Evolutionary conservation across 2,113 vertebrate genomes (phyloP), one percentile per base, ranked within the genome.

Genomic region (Kryptolebias marmoratus): DNA sequence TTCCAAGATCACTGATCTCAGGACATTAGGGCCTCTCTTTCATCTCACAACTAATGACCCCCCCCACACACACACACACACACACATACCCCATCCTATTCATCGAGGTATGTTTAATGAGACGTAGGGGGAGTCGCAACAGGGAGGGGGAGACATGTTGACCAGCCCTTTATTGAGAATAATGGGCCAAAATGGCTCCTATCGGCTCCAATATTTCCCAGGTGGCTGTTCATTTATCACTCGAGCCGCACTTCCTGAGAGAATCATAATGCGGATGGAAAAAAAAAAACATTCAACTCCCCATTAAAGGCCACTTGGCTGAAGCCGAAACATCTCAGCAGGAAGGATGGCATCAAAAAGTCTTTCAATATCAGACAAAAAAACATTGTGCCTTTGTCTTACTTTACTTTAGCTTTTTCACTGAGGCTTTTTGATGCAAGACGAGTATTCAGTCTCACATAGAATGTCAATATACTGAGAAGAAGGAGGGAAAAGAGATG

Each of bases 111-210:
- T 68, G 71, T 71, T 85, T 88, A 87, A 85, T 69, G 79, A 75
- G 75, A 83, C 15, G 13, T 53, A 28, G 11, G 15, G 44, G 69
- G 39, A 27, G 44, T 16, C 11, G 44, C 48, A 8, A 44, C 59
- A 28, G 49, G 56, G 57, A 16, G 64, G 47, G 61, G 68, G 65
- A 48, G 68, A 68, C 56, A 69, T 28, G 3, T 53, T 87, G 87
- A 90, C 90, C 84, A 79, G 75, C 61, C 67, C 85, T 84, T 89
- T 87, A 91, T 87, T 82, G 80, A 89, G 79, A 91, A 88, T 84
- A 91, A 91, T 87, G 85, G 84, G 73, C 71, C 81, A 84, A 81
- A 90, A 90, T 83, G 86, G 78, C 71, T 86, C 81, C 79, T 80
- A 84, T 81, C 53, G 32, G 73, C 75, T 61, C n/a, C 57, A 78